These are phyloP conservation scores for Chaenodraco wilsoni DNA, from an alignment of 2,797 vertebrate species.

Conservation along the genomic window DNA sequence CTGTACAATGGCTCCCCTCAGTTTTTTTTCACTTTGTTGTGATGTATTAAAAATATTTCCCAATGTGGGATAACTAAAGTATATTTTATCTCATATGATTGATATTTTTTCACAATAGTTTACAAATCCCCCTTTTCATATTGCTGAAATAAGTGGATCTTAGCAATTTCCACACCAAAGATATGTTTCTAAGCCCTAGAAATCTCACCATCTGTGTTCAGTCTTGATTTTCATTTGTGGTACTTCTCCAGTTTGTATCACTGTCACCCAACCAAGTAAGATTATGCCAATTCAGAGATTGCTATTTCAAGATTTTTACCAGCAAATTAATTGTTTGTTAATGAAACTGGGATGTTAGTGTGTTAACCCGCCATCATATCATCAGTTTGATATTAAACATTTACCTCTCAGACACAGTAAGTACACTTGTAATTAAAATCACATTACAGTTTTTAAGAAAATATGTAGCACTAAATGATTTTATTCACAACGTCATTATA, in stretches of 20 bases:
- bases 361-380: constrained; percentile 23
- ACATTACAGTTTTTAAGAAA: background rate
- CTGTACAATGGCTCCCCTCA: background rate
- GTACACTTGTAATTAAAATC: background rate
- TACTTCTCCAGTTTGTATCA: constrained; percentile 28
- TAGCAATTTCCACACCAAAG: background rate
- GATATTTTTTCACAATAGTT: constrained; percentile 4
- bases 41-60: background rate
- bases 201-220: constrained; percentile 2
- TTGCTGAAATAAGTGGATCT: background rate
- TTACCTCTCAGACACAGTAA: constrained; percentile 10
- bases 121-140: background rate
- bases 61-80: no score
- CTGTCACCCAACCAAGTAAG: constrained; percentile 28
- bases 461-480: constrained; percentile 10
- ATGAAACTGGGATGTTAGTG: constrained; percentile 14
- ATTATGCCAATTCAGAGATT: constrained; percentile 24
- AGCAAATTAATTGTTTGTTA: constrained; percentile 11
- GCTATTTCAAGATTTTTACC: constrained; percentile 8
- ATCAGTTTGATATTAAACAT: constrained; percentile 31
- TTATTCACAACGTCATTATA: constrained; percentile 1
- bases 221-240: constrained; percentile 6
- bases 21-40: background rate
- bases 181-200: constrained; percentile 11
- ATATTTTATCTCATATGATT: background rate